phyloP scores from a whole-genome alignment of 2,113 vertebrate genomes.

The Podarcis muralis region DNA sequence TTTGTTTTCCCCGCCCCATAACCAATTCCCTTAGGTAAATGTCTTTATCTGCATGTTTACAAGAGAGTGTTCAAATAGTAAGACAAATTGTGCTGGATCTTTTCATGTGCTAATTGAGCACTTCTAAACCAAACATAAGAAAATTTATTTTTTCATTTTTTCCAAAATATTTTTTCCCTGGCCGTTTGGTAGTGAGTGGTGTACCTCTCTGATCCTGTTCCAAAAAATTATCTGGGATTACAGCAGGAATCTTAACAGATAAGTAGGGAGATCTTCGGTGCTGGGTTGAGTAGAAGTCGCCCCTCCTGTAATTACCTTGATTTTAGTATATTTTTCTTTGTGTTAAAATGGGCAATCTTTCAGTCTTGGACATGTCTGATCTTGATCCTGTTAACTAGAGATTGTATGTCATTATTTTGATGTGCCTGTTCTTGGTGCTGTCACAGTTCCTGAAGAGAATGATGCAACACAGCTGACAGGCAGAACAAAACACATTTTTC shows the following conservation, averaged over 20 bases:
- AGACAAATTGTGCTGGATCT: constrained; percentile 61
- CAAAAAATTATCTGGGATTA: constrained; percentile 57
- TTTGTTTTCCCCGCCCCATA: constrained; percentile 58
- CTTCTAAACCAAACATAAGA: constrained; percentile 44
- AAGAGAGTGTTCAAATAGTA: constrained; percentile 74
- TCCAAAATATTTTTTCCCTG: constrained; percentile 56
- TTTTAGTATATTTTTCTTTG: constrained; percentile 42
- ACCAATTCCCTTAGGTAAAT: constrained; percentile 54
- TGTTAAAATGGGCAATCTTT: neutral
- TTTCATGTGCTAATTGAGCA: constrained; percentile 70
- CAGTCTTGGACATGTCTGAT: neutral
- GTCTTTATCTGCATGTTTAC: constrained; percentile 54
- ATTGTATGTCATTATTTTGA: neutral
- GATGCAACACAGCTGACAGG: constrained; percentile 10
- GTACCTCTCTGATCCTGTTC: constrained; percentile 61
- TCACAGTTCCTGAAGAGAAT: constrained; percentile 4
- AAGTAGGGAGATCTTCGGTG: neutral
- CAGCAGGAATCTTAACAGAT: constrained; percentile 44
- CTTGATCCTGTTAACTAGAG: constrained; percentile 23
- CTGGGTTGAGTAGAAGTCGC: neutral
- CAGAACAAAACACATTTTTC: constrained; percentile 33
- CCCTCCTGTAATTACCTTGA: constrained; percentile 28
- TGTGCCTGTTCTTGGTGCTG: neutral
- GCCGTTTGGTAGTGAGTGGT: constrained; percentile 28
- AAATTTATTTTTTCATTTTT: constrained; percentile 60